Base-by-base conservation (phyloP, 2,888 invertebrate genomes). In the Vannuccia rotundouncinata region DNA sequence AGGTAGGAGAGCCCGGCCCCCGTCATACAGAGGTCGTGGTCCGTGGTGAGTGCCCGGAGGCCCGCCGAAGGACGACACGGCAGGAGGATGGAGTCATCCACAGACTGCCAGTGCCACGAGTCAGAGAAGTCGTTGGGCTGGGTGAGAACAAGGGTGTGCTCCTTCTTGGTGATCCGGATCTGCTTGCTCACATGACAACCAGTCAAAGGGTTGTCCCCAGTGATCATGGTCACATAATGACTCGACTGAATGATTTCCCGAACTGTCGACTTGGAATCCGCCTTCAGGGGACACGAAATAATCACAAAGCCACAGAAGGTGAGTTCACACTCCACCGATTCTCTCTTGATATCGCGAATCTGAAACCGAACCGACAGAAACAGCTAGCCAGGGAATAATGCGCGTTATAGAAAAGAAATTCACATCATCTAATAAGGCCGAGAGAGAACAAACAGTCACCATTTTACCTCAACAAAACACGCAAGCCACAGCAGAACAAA, bases 171-270 rank as follows among this genome's bases (percentile, higher is more conserved):
- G 86, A 99, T 95, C 84, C 92, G 92, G 79, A 97, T 88, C 88
- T 98, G 96, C 85, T 92, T 93, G 1, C 96, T 97, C 0, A 99
- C 98, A 87, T 99, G 97, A 87, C 99, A 99, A 0, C 99, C 99
- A 0, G 99, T 99, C 82, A 99, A 88, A 0, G 98, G 96, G 89
- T 97, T 99, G 88, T 99, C 99, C 31, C 99, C 99, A 1, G 99
- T 99, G 73, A 99, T 99, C 97, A 99, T 99, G 0, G 93, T 92
- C 86, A 92, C 96, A 85, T 93, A 92, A 90, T 99, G 99, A 1
- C 96, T 95, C 0, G 98, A 93, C 85, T 93, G 92, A 79, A 95
- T 91, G 73, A 99, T 93, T 90, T 99, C 98, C 85, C 92, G 92
- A 82, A 99, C 93, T n/a, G 95, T 95, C 81, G 91, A 90, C 87